phyloP scores from a whole-genome alignment of 2,113 vertebrate species.

The Chloropsis hardwickii region DNA sequence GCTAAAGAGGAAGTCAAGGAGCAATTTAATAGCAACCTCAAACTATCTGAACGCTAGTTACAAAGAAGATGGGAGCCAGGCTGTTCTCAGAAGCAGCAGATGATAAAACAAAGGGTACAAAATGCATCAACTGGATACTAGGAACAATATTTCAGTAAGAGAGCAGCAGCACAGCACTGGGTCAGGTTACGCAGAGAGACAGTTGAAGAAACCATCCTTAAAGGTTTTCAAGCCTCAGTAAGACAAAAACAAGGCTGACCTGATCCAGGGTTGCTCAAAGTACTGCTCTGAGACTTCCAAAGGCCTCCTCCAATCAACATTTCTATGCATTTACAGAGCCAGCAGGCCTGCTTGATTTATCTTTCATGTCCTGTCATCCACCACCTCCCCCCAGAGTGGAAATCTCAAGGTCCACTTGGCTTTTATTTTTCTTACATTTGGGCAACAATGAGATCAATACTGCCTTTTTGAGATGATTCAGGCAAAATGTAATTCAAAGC shows the following conservation, averaged over 20 bases:
- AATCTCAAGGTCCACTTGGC: neutral
- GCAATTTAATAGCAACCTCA: neutral
- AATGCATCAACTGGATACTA: neutral
- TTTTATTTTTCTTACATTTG: neutral
- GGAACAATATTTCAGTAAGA: neutral
- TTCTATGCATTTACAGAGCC: neutral
- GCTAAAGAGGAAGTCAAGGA: neutral
- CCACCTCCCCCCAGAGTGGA: neutral
- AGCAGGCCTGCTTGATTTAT: neutral
- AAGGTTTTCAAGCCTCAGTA: neutral
- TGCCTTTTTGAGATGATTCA: neutral
- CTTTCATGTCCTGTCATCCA: neutral
- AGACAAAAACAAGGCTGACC: neutral
- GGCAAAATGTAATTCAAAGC: neutral
- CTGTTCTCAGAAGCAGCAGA: neutral
- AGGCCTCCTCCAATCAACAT: neutral
- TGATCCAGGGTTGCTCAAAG: neutral
- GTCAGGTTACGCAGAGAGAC: neutral
- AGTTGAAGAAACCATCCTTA: neutral
- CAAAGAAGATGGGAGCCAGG: neutral
- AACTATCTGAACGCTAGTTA: neutral
- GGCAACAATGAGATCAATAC: neutral
- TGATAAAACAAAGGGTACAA: neutral
- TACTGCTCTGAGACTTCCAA: neutral
- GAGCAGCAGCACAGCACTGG: neutral